Percentiles rank a stretch among this genome's conserved stretches.
These are phyloP conservation scores for Clamator glandarius DNA, from an alignment of 2,797 vertebrate species.

Conservation along the genomic window DNA sequence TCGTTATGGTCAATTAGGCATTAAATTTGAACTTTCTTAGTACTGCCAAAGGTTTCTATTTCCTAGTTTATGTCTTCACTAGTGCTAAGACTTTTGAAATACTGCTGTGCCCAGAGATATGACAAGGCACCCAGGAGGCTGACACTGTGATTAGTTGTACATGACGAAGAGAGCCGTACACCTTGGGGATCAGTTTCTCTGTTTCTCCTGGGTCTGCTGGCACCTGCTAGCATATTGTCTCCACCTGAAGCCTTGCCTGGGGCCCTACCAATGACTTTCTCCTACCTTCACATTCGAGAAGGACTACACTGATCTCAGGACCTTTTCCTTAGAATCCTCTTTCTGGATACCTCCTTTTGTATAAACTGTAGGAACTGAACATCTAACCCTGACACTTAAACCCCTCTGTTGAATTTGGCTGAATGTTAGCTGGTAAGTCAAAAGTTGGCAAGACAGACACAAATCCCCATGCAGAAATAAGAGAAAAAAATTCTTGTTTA, in stretches of 20 bases:
- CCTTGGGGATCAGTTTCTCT: not conserved
- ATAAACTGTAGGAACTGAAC: not conserved
- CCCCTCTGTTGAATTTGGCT: not conserved
- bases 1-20: accelerated
- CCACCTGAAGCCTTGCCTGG: not conserved
- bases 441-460: not conserved
- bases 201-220: not conserved
- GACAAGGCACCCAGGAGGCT: not conserved
- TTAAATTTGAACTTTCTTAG: not conserved
- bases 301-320: not conserved
- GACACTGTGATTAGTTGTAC: not conserved
- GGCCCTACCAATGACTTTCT: not conserved
- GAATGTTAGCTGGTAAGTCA: not conserved
- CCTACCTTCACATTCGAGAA: not conserved
- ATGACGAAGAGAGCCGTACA: accelerated
- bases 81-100: not conserved
- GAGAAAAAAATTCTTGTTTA: not conserved
- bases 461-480: accelerated
- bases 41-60: not conserved
- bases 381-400: not conserved
- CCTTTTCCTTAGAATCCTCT: not conserved
- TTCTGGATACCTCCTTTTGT: not conserved
- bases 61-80: not conserved
- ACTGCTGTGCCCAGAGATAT: not conserved
- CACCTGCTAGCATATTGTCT: accelerated